Conservation (phyloP, 2,888 invertebrate genomes). For the Orthonychiurus folsomi region DNA sequence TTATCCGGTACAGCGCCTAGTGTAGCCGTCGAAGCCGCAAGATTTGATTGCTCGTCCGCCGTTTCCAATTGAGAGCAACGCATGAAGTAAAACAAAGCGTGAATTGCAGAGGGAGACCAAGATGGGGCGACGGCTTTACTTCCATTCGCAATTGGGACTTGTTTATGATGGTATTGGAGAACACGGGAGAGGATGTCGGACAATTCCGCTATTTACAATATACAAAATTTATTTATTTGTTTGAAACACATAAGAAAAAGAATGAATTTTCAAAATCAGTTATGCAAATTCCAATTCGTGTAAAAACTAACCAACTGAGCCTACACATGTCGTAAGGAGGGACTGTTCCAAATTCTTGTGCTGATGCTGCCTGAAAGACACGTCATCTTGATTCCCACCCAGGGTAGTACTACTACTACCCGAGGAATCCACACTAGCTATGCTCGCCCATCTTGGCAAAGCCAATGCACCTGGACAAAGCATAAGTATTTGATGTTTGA, state of each 20-base stretch:
- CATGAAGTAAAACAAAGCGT: slow-evolving; percentile 83
- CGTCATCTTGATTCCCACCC: slow-evolving; percentile 28
- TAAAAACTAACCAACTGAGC: slow-evolving; percentile 60
- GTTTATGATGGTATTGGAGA: slow-evolving; percentile 38
- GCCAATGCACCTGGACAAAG: slow-evolving; percentile 71
- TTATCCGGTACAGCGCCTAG: slow-evolving; percentile 27
- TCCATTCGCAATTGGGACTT: slow-evolving; percentile 32
- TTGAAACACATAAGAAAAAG: neutral
- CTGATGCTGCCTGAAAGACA: slow-evolving; percentile 29
- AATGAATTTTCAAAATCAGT: slow-evolving; percentile 2
- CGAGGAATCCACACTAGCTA: slow-evolving; percentile 41
- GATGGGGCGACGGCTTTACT: slow-evolving; percentile 32
- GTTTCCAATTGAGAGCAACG: slow-evolving; percentile 61
- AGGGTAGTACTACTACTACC: slow-evolving; percentile 37
- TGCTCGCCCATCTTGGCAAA: slow-evolving; percentile 67
- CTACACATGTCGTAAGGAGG: slow-evolving; percentile 78
- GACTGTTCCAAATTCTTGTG: slow-evolving; percentile 55
- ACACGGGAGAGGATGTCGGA: slow-evolving; percentile 39
- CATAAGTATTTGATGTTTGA: too few species aligned
- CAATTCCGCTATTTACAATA: slow-evolving; percentile 42
- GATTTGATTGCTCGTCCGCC: slow-evolving; percentile 31
- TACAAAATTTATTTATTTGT: neutral
- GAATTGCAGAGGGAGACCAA: slow-evolving; percentile 57
- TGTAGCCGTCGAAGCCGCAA: slow-evolving; percentile 32
- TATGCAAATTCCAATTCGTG: neutral